Evolutionary conservation across 2,888 invertebrate species (phyloP).

Genomic region (Platerodrilus igneus): DNA sequence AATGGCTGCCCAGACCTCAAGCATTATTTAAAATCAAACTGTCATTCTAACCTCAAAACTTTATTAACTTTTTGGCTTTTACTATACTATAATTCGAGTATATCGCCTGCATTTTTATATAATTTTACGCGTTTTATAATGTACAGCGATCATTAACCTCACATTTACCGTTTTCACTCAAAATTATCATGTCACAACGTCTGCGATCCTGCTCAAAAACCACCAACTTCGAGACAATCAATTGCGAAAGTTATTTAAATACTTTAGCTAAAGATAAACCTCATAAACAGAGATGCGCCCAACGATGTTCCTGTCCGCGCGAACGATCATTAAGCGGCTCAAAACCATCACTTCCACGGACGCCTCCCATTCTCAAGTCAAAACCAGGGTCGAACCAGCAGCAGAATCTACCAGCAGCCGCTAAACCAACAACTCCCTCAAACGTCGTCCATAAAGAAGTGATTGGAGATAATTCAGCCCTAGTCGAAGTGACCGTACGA

Average conservation of each 20-base stretch:
- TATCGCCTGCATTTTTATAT: too few species aligned
- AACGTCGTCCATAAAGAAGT: conserved; percentile 25
- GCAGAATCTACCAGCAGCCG: neutral
- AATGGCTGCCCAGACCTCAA: too few species aligned
- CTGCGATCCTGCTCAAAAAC: too few species aligned
- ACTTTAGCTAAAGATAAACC: conserved; percentile 18
- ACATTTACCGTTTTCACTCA: too few species aligned
- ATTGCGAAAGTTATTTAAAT: conserved; percentile 21
- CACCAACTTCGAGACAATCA: conserved; percentile 25
- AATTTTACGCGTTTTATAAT: too few species aligned
- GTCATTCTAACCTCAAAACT: too few species aligned
- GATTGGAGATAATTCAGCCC: conserved; percentile 29
- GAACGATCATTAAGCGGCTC: neutral
- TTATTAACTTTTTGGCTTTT: too few species aligned
- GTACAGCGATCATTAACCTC: too few species aligned
- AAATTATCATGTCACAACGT: conserved; percentile 24
- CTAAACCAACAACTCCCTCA: neutral
- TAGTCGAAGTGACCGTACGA: conserved; percentile 33
- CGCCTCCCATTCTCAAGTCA: conserved; percentile 14
- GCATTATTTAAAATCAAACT: too few species aligned
- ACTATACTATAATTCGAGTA: too few species aligned
- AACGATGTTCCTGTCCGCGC: conserved; percentile 5
- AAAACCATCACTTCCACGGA: conserved; percentile 16
- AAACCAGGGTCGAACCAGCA: conserved; percentile 2
- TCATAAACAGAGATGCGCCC: neutral